Percentiles rank a stretch among this genome's conserved stretches.
Conservation (phyloP, 2,113 vertebrate species). For the Mesembrinibis cayennensis region DNA sequence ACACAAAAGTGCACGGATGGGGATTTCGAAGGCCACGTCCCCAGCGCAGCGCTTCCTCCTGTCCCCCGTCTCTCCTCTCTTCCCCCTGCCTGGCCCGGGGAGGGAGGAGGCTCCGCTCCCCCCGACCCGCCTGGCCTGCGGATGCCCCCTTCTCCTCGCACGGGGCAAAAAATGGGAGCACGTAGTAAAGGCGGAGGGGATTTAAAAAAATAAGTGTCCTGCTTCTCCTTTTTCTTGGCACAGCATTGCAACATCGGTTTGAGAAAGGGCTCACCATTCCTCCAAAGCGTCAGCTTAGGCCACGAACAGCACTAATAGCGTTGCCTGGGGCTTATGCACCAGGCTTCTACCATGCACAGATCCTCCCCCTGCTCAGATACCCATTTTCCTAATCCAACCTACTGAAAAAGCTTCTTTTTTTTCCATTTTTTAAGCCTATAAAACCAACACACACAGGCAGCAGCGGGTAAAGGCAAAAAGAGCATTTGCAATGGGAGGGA, state of each 20-base stretch:
- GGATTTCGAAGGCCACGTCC: rapidly evolving
- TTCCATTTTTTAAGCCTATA: not conserved
- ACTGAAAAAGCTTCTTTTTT: not conserved
- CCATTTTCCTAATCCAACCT: not conserved
- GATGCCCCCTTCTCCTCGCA: not conserved
- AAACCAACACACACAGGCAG: not conserved
- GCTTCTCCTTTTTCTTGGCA: not conserved
- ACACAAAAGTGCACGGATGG: not conserved
- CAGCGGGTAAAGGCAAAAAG: not conserved
- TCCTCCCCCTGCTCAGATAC: not conserved
- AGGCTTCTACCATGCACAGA: rapidly evolving
- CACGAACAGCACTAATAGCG: rapidly evolving
- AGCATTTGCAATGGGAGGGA: not conserved
- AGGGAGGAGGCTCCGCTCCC: not conserved
- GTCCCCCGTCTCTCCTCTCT: not conserved
- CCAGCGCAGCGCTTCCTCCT: not conserved
- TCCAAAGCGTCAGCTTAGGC: not conserved
- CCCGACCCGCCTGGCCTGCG: not conserved
- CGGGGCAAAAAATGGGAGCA: not conserved
- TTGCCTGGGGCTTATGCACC: not conserved
- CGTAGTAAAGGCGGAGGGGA: rapidly evolving
- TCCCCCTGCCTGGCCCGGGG: not conserved
- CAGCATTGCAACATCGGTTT: not conserved
- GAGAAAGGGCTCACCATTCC: not conserved
- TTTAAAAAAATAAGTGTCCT: not conserved